Evolutionary conservation across 2,113 vertebrate species (phyloP), one percentile per base, ranked within the genome.

Genomic region (Bothrops jararaca): DNA sequence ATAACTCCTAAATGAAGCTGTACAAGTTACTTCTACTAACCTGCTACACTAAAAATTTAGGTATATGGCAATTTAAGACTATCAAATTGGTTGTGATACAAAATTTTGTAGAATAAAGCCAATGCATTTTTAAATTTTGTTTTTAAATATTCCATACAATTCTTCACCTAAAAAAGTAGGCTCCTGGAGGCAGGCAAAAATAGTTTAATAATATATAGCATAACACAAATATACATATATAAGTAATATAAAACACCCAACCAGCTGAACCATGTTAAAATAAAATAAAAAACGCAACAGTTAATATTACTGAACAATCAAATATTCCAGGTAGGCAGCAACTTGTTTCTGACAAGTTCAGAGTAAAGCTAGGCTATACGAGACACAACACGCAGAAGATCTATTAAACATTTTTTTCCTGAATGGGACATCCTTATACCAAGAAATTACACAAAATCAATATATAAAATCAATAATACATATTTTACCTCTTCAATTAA

Each of bases 401-500:
- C 29, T 69, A 53, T 45, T 39, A n/a, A 52, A 22, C 12, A 34
- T 20, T 57, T 39, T 7, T 9, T 87, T 9, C 50, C 24, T 57
- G 5, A 48, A 60, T 53, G 57, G 24, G 18, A 48, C 48, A 89
- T 13, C 34, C 3, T 6, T 74, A 92, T n/a, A 86, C 15, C 15
- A 86, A 69, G 50, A 60, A 50, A 64, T 15, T 39, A 13, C 42
- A 60, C 15, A 56, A 58, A 89, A 34, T 48, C 20, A 50, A 58
- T 18, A 57, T 23, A 48, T 15, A 85, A 48, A 57, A 85, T 3
- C 8, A 90, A 52, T 22, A 52, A 87, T 29, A 85, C 11, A 53
- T 57, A 39, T 86, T 97, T 98, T 96, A 99, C 99, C 98, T 99
- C 99, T 95, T 99, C 99, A 87, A 99, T 98, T 57, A 99, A 96